Evolutionary conservation across 1,140 invertebrate species (phyloP).

Genomic region (Cataglyphis hispanica): DNA sequence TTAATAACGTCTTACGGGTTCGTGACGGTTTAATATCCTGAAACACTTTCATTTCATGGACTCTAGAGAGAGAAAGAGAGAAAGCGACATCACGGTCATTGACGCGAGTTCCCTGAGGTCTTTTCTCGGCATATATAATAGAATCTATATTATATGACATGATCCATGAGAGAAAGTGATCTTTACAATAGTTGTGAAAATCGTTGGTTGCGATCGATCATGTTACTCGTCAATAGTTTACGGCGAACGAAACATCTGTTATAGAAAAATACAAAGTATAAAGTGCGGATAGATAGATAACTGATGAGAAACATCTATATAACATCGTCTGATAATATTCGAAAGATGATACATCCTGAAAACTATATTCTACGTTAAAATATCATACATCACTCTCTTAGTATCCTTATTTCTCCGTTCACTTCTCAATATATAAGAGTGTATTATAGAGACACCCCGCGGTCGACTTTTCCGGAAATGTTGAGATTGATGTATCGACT

Average conservation of each 20-base stretch:
- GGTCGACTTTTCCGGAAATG: conserved; percentile 30
- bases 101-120: conserved; percentile 19
- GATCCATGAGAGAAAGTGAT: neutral
- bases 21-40: conserved; percentile 57
- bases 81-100: conserved; percentile 33
- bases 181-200: neutral
- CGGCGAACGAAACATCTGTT: neutral
- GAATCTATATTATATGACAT: conserved; percentile 36
- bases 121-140: conserved; percentile 1
- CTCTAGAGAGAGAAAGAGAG: conserved; percentile 18
- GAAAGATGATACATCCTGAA: conserved; percentile 35
- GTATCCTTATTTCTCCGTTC: conserved; percentile 18
- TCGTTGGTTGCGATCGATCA: neutral
- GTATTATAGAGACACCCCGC: conserved; percentile 30
- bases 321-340: conserved; percentile 27
- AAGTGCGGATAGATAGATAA: conserved; percentile 2
- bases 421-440: conserved; percentile 4
- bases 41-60: conserved; percentile 58
- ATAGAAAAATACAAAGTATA: neutral
- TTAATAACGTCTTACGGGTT: conserved; percentile 49
- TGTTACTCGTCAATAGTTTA: neutral
- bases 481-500: conserved; percentile 50
- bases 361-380: conserved; percentile 29
- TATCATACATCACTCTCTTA: conserved; percentile 33
- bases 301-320: neutral